Evolutionary conservation across 2,797 vertebrate genomes (phyloP), one percentile per base, ranked within the genome.

Genomic region (Tinamus major): DNA sequence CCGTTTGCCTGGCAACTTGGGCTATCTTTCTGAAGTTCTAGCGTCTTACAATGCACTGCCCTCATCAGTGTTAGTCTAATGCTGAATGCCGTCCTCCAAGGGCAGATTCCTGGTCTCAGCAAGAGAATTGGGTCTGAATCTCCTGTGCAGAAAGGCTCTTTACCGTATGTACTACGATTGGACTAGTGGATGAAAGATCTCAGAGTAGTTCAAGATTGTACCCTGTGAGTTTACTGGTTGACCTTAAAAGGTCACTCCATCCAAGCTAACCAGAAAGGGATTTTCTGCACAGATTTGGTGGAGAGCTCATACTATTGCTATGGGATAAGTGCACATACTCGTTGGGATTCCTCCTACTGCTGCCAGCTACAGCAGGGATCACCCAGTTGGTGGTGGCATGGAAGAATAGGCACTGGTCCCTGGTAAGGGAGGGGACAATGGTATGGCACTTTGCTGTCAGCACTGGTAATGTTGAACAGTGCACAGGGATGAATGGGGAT

Each of bases 301-400:
- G 15, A 51, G 53, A 0, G 0, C 15, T 56, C 1, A 6, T 27
- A 21, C 4, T 18, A 9, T 1, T 12, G 71, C 76, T 89, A 35
- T 55, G 69, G 0, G 0, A 2, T 5, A 46, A 63, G 16, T 23
- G 18, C 42, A 29, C 3, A 7, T 17, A 21, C 35, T 69, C 26
- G 10, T 5, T 24, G 55, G 42, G 18, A 13, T 37, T 63, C 53
- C 78, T n/a, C 20, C 6, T 23, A 13, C 29, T 31, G 53, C 63
- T 29, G 9, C 6, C 41, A 44, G 27, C 19, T 65, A 7, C 68
- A 29, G 1, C 21, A 10, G 0, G 4, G 51, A 15, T 31, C 79
- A 63, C 6, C 31, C 61, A 33, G 18, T 19, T 2, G 55, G 44
- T 16, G 79, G 29, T 53, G 42, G 24, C 18, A 53, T 49, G 59